A percentile compares a stretch with the other conserved stretches of the same genome.
These are phyloP conservation scores for Burhinus oedicnemus DNA, from an alignment of 2,113 vertebrate species.

Conservation along the genomic window DNA sequence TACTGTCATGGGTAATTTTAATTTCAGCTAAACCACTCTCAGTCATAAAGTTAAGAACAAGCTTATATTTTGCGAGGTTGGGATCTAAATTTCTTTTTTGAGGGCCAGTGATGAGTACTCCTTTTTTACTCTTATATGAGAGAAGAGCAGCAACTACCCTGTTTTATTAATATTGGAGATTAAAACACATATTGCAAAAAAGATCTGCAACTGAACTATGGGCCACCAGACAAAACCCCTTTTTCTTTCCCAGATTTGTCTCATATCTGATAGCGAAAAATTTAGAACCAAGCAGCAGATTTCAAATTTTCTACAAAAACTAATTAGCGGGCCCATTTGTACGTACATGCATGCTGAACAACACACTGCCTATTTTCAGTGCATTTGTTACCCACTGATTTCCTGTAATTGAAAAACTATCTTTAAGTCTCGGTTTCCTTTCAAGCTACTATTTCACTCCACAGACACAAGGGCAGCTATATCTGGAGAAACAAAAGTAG, in stretches of 20 bases:
- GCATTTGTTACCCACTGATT: not conserved
- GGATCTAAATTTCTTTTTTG: not conserved
- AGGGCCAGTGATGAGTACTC: not conserved
- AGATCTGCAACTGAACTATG: not conserved
- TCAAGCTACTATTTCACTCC: not conserved
- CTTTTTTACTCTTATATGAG: not conserved
- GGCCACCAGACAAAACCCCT: not conserved
- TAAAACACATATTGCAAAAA: not conserved
- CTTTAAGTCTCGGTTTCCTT: not conserved
- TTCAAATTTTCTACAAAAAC: not conserved
- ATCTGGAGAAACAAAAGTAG: conserved; percentile 47
- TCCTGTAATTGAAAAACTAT: not conserved
- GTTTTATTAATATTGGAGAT: not conserved
- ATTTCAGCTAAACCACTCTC: not conserved
- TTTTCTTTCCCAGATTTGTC: not conserved
- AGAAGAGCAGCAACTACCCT: not conserved
- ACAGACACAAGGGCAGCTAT: conserved; percentile 7
- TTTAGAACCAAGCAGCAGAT: not conserved
- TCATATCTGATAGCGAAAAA: not conserved
- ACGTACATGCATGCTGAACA: not conserved
- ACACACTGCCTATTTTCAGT: not conserved
- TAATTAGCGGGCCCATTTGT: not conserved
- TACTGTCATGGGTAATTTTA: not conserved
- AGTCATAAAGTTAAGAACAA: not conserved
- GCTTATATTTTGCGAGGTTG: not conserved